Evolutionary conservation across 1,140 invertebrate species (phyloP).

Genomic region (Battus philenor): DNA sequence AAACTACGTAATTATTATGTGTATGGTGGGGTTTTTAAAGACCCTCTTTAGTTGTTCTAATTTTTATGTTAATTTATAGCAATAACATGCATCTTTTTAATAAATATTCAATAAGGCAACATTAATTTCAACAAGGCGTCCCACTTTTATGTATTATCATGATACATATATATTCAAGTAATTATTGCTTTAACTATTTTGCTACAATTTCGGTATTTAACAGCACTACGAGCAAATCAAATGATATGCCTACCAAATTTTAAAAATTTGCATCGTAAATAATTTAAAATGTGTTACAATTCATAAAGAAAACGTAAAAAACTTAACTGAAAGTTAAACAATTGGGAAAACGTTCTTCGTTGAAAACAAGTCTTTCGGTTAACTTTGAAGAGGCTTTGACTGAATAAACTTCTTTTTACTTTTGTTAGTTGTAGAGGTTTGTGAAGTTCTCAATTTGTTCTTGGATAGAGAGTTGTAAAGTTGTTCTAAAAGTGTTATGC

Average conservation of each 20-base stretch:
- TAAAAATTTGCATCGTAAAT: not conserved
- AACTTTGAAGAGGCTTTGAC: conserved; percentile 16
- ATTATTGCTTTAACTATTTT: not conserved
- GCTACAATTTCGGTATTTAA: conserved; percentile 2
- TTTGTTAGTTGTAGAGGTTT: conserved; percentile 12
- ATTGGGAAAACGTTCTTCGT: conserved; percentile 10
- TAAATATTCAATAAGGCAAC: too few relatives aligned
- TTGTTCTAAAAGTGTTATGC: not conserved
- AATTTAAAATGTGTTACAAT: conserved; percentile 11
- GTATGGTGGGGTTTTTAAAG: too few relatives aligned
- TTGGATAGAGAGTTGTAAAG: conserved; percentile 5
- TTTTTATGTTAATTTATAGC: too few relatives aligned
- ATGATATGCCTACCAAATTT: too few relatives aligned
- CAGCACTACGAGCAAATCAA: not conserved
- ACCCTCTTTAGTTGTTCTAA: too few relatives aligned
- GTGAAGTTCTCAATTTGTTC: conserved; percentile 13
- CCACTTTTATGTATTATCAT: not conserved
- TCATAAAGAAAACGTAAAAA: conserved; percentile 11
- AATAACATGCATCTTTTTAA: too few relatives aligned
- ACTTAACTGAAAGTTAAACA: conserved; percentile 14
- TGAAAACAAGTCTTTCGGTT: conserved; percentile 14
- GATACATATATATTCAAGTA: not conserved
- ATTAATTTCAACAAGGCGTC: too few relatives aligned
- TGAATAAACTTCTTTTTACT: conserved; percentile 13
- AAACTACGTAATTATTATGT: too few relatives aligned